A percentile compares a stretch with the other conserved stretches of the same genome.
Evolutionary conservation across 2,888 invertebrate species (phyloP).

Genomic region (Cerastis rubricosa): DNA sequence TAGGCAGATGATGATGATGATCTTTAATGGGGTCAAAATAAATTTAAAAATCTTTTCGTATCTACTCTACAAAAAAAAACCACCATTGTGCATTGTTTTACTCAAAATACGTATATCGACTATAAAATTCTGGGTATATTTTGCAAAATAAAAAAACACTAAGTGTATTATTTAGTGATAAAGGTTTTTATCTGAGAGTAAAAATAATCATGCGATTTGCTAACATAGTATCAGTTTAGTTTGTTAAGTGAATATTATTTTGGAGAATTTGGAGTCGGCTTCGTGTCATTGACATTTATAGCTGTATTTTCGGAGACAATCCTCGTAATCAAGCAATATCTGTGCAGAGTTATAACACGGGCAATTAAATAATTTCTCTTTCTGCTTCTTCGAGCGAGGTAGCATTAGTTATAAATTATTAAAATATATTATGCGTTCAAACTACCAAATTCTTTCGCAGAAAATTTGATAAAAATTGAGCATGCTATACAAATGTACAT

Average conservation of each 20-base stretch:
- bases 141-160: not conserved
- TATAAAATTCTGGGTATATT: not conserved
- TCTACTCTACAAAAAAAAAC: not conserved
- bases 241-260: not conserved
- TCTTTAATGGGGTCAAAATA: too few relatives aligned
- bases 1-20: too few relatives aligned
- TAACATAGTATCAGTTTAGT: not conserved
- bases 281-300: constrained; percentile 26
- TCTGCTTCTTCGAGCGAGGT: constrained; percentile 16
- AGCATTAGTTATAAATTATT: constrained; percentile 12
- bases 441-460: constrained; percentile 20
- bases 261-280: not conserved
- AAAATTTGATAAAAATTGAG: constrained; percentile 5
- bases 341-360: constrained; percentile 41
- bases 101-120: not conserved
- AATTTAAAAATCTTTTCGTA: not conserved
- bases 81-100: not conserved
- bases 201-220: not conserved
- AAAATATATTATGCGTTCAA: constrained; percentile 21
- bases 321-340: constrained; percentile 30
- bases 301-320: constrained; percentile 28
- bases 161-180: not conserved
- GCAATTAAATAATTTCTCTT: constrained; percentile 36
- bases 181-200: not conserved
- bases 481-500: not conserved